phyloP scores from a whole-genome alignment of 1,140 invertebrate species.

The Eriocheir sinensis region DNA sequence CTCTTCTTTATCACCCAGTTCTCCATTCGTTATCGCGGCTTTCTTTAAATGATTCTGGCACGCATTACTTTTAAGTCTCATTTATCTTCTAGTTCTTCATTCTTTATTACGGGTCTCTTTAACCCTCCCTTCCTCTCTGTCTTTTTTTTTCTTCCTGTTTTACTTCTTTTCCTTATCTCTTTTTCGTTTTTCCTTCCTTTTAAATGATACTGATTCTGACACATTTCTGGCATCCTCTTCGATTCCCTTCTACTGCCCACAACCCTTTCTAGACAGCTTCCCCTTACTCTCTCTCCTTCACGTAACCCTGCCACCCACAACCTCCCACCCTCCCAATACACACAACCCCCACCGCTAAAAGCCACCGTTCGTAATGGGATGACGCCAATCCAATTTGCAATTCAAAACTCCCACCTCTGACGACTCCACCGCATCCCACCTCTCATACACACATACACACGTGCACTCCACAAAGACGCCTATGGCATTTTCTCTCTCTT shows the following conservation, averaged over 20 bases:
- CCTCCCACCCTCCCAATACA: background rate
- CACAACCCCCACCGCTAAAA: constrained; percentile 45
- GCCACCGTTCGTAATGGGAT: constrained; percentile 35
- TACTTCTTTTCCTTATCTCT: background rate
- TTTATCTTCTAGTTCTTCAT: no score
- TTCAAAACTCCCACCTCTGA: constrained; percentile 54
- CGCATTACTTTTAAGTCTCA: no score
- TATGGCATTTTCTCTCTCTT: background rate
- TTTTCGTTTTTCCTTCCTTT: background rate
- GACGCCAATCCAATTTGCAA: constrained; percentile 65
- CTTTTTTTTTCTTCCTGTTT: background rate
- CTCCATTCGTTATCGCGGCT: no score
- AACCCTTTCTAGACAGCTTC: no score
- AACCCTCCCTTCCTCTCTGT: background rate
- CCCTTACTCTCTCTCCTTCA: background rate
- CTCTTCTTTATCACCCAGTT: no score
- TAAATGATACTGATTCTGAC: background rate
- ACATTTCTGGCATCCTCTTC: no score
- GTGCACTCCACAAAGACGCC: background rate
- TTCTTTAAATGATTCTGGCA: no score
- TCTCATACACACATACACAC: background rate
- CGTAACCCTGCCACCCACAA: background rate
- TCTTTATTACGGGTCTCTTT: no score
- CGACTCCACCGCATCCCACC: background rate
- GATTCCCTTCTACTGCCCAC: background rate